phyloP scores from a whole-genome alignment of 1,140 invertebrate species.

The Stratiolaelaps scimitus region DNA sequence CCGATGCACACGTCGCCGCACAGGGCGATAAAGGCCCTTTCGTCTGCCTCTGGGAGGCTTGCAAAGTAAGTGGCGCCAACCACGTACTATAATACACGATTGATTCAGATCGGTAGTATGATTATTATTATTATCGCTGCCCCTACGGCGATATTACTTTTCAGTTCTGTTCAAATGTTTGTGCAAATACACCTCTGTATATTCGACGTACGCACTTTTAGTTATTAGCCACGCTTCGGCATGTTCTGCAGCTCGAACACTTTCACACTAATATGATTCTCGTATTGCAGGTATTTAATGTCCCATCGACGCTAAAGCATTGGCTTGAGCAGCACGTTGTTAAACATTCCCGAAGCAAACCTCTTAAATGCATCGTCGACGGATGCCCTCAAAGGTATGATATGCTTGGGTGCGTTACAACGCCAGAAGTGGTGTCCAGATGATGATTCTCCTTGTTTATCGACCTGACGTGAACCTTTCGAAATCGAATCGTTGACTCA shows the following conservation, averaged over 20 bases:
- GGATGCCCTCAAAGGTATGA: constrained; percentile 22
- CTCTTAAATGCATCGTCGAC: constrained; percentile 22
- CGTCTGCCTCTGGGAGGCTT: constrained; percentile 24
- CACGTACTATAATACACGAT: too few relatives aligned
- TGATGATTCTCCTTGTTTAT: too few relatives aligned
- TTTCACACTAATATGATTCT: background rate
- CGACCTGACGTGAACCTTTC: too few relatives aligned
- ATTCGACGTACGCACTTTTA: too few relatives aligned
- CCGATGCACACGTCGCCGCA: constrained; percentile 16
- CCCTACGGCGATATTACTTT: too few relatives aligned
- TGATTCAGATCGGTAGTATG: too few relatives aligned
- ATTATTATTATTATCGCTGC: too few relatives aligned
- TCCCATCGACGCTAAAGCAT: constrained; percentile 23
- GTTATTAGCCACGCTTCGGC: too few relatives aligned
- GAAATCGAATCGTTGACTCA: background rate
- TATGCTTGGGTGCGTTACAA: background rate
- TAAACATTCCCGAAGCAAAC: constrained; percentile 28
- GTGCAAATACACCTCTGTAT: too few relatives aligned
- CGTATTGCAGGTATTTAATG: constrained; percentile 18
- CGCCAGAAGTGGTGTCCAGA: too few relatives aligned
- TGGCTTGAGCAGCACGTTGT: constrained; percentile 27
- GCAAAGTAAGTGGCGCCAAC: constrained; percentile 25
- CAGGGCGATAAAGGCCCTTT: constrained; percentile 16
- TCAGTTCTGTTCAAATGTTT: too few relatives aligned
- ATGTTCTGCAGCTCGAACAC: too few relatives aligned